Base-by-base conservation (phyloP, 2,888 invertebrate species). In the Hetaerina titia region DNA sequence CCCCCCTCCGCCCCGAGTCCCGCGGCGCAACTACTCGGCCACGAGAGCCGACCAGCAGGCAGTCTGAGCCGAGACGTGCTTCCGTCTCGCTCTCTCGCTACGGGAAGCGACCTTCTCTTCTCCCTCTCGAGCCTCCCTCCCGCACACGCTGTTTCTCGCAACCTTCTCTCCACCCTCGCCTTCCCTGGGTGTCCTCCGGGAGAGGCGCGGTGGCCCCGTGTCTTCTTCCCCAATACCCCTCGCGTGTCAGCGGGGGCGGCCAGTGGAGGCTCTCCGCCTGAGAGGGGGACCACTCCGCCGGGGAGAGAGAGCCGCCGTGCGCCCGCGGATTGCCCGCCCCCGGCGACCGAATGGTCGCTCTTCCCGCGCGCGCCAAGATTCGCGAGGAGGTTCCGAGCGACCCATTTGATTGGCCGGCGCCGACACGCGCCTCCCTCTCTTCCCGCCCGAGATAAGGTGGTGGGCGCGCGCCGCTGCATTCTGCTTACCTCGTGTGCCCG, bases 61-160 rank as follows among this genome's bases (percentile, higher is more conserved):
- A 81, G 81, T 81, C 81, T 31, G 81, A 81, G 81, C 81, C 81
- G 81, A 81, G 81, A 31, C 81, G 81, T 31, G 81, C 81, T 81
- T 31, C 81, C 25, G 81, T 81, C 81, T 81, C 31, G 81, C 81
- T 81, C 81, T 81, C 7, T 81, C 9, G 69, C 15, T 31, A 25
- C 31, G 81, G 13, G 81, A 81, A 81, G 13, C 81, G 81, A 1
- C 31, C 81, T 60, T 17, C 5, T 5, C 6, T 22, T 69, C 69
- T 81, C 13, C 25, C 74, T 2, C 74, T 6, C 22, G n/a, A 69
- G 9, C n/a, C 31, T 81, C 81, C 45, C 81, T 81, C 4, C 31
- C 25, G 8, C 69, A 45, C 45, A 45, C 45, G 45, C 45, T 1
- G 45, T 4, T 4, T 45, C 45, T 45, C 45, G 45, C 45, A 45